Evolutionary conservation across 2,113 vertebrate species (phyloP).

Genomic region (Pseudopipra pipra): DNA sequence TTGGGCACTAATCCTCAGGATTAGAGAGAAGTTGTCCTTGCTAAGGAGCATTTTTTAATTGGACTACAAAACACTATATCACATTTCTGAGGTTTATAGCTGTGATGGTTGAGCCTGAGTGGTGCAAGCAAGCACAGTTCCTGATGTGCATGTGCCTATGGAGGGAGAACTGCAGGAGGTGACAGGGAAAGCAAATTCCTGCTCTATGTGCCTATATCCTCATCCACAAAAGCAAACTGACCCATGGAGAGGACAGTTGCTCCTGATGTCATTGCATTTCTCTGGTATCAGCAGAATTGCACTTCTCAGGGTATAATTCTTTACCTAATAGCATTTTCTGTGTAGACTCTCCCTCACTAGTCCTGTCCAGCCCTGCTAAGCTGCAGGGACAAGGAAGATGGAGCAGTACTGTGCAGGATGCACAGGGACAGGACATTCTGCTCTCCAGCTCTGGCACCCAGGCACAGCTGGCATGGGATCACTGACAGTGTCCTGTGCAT

Average conservation of each 20-base stretch:
- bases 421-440: not conserved
- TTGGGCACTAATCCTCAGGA: not conserved
- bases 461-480: fast-evolving
- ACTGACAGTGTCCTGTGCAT: not conserved
- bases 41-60: not conserved
- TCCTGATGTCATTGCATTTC: not conserved
- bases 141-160: not conserved
- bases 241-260: not conserved
- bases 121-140: not conserved
- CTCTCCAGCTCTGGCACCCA: not conserved
- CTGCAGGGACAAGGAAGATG: not conserved
- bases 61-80: not conserved
- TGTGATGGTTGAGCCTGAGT: not conserved
- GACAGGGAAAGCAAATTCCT: not conserved
- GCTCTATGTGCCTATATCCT: not conserved
- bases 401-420: not conserved
- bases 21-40: not conserved
- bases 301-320: not conserved
- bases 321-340: not conserved
- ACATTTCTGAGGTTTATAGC: not conserved
- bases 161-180: not conserved
- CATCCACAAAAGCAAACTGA: not conserved
- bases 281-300: not conserved
- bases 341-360: not conserved
- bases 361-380: not conserved